Evolutionary conservation across 2,797 vertebrate species (phyloP), one percentile per base, ranked within the genome.

Genomic region (Myotis vivesi): DNA sequence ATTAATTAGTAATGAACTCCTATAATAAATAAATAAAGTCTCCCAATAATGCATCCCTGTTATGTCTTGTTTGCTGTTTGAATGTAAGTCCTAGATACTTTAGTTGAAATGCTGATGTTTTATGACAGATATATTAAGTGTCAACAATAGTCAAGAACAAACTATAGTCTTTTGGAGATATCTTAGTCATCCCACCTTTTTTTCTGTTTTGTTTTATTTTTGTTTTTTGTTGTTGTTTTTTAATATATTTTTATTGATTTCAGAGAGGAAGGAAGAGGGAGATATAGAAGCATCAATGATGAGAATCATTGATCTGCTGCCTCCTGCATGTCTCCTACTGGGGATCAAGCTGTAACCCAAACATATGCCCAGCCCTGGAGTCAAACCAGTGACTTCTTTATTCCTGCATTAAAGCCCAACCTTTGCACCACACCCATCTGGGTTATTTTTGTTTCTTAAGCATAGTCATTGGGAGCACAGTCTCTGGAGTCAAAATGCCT

Each of bases 101-200:
- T 93, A 49, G 11, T n/a, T 96, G 46, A 49, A 97, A 77, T 49
- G 4, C 44, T 92, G 28, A 57, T 81, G 17, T 87, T 69, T 77
- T n/a, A 23, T 89, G 53, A 87, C 8, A 94, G n/a, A 53, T 83
- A 95, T 92, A 84, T 85, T 64, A 83, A 89, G 49, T 57, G 94
- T 85, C 69, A 80, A 64, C 23, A 96, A 80, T 51, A 94, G 23
- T 57, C 51, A 95, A 82, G 71, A 92, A 3, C 46, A 94, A 68
- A 68, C 92, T 76, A 20, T 15, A 93, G 72, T 93, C 36, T 96
- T 95, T 89, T 85, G 36, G 49, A 87, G 30, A 80, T 30, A 51
- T 20, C 22, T 94, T 64, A 33, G 38, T 96, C 90, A 84, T 59
- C 11, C 41, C 95, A 11, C 22, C 46, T 33, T 59, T 57, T 44